Evolutionary conservation across 2,888 invertebrate genomes (phyloP).

Genomic region (Hydriomena furcata): DNA sequence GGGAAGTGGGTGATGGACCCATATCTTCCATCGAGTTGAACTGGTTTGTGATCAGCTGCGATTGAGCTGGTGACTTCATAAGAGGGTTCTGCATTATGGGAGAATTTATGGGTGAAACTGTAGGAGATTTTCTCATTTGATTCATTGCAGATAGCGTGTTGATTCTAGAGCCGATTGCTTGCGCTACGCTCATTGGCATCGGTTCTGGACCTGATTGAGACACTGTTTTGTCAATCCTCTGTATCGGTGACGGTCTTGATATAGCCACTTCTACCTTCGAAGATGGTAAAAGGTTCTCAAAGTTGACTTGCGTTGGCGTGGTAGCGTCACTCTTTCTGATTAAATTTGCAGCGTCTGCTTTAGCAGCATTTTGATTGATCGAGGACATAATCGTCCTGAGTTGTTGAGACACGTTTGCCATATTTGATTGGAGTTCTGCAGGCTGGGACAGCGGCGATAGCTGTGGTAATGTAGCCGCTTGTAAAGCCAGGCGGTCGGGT

Average conservation of each 20-base stretch:
- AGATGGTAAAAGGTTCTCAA: slow-evolving; percentile 76
- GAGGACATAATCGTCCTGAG: slow-evolving; percentile 87
- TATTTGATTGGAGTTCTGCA: slow-evolving; percentile 87
- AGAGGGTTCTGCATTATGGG: slow-evolving; percentile 65
- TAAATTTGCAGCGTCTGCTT: slow-evolving; percentile 74
- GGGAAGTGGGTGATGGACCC: slow-evolving; percentile 60
- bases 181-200: slow-evolving; percentile 67
- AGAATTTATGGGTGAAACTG: slow-evolving; percentile 71
- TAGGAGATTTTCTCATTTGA: slow-evolving; percentile 75
- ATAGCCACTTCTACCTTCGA: slow-evolving; percentile 76
- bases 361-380: slow-evolving; percentile 78
- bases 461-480: slow-evolving; percentile 85
- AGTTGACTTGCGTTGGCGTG: slow-evolving; percentile 77
- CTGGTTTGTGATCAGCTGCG: slow-evolving; percentile 64
- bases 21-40: slow-evolving; percentile 59
- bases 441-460: slow-evolving; percentile 89
- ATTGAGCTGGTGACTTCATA: slow-evolving; percentile 74
- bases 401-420: slow-evolving; percentile 88
- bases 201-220: slow-evolving; percentile 53
- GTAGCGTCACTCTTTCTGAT: slow-evolving; percentile 75
- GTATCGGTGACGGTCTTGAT: slow-evolving; percentile 67
- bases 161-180: slow-evolving; percentile 67
- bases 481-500: slow-evolving; percentile 61
- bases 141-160: slow-evolving; percentile 67
- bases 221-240: slow-evolving; percentile 64